phyloP scores from a whole-genome alignment of 92 coral and sea anemone species.

The Plumapathes pennacea region DNA sequence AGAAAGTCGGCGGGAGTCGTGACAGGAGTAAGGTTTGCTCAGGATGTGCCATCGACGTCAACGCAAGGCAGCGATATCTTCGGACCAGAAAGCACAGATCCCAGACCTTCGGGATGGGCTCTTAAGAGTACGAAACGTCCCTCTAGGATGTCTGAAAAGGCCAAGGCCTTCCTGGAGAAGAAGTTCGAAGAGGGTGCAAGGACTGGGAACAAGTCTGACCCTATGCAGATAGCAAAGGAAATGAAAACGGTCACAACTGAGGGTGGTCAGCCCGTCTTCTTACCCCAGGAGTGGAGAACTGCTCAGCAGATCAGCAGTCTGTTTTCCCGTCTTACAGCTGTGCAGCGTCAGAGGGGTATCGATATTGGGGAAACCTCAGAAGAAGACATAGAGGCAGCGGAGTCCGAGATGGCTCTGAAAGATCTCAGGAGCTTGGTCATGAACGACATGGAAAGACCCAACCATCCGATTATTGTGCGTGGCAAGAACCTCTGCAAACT shows the following conservation, averaged over 20 bases:
- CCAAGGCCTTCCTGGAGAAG: slow-evolving; percentile 10
- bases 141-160: slow-evolving; percentile 15
- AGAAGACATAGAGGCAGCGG: slow-evolving; percentile 20
- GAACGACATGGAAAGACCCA: slow-evolving; percentile 5
- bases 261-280: slow-evolving; percentile 13
- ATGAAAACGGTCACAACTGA: slow-evolving; percentile 32
- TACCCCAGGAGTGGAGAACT: slow-evolving; percentile 30
- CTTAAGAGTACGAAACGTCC: slow-evolving; percentile 24
- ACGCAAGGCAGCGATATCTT: not conserved
- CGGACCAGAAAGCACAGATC: not conserved
- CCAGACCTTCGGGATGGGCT: slow-evolving; percentile 19
- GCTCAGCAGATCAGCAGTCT: slow-evolving; percentile 25
- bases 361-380: slow-evolving; percentile 10
- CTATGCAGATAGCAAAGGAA: slow-evolving; percentile 14
- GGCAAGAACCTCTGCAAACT: slow-evolving; percentile 17
- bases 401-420: slow-evolving; percentile 12
- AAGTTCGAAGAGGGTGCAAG: slow-evolving; percentile 19
- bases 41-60: not conserved
- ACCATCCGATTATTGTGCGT: slow-evolving; percentile 21
- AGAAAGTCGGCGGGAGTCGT: slow-evolving; percentile 34
- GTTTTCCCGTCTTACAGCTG: slow-evolving; percentile 20
- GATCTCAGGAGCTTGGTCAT: slow-evolving; percentile 2
- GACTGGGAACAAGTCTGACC: slow-evolving; percentile 22
- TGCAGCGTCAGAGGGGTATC: slow-evolving; percentile 23
- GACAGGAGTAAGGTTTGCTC: slow-evolving; percentile 7